phyloP scores from a whole-genome alignment of 2,888 invertebrate species.

The Hypercompe scribonia region DNA sequence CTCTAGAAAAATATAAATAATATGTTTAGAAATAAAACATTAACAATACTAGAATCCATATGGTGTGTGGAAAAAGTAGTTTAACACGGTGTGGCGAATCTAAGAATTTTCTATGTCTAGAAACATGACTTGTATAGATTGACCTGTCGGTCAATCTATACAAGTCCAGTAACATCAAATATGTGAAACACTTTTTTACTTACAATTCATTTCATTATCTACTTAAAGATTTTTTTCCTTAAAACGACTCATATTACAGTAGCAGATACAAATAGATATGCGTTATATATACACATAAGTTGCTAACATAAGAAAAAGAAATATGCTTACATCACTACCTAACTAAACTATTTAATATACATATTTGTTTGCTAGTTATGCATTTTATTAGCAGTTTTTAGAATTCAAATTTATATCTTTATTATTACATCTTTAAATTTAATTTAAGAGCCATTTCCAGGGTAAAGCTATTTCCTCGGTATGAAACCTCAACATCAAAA shows the following conservation, averaged over 20 bases:
- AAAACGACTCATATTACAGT: neutral
- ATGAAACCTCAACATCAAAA: constrained; percentile 57
- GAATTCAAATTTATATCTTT: neutral
- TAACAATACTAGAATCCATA: neutral
- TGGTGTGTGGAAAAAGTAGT: neutral
- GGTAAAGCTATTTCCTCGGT: constrained; percentile 25
- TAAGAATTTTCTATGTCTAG: neutral
- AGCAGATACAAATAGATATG: no score
- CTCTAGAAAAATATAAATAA: constrained; percentile 27
- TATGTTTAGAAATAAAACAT: constrained; percentile 30
- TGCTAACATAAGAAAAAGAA: neutral
- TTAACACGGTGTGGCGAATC: neutral
- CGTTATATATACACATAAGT: no score
- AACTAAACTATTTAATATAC: neutral
- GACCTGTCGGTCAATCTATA: neutral
- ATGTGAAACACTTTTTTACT: neutral
- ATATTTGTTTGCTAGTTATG: neutral
- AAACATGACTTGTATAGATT: neutral
- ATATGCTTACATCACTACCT: neutral
- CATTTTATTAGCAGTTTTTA: neutral
- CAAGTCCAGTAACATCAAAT: neutral
- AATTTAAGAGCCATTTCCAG: constrained; percentile 46
- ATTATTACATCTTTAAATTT: neutral
- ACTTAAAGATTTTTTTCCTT: neutral
- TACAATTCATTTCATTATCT: neutral